Evolutionary conservation across 1,140 invertebrate species (phyloP).

Genomic region (Harpegnathos saltator): DNA sequence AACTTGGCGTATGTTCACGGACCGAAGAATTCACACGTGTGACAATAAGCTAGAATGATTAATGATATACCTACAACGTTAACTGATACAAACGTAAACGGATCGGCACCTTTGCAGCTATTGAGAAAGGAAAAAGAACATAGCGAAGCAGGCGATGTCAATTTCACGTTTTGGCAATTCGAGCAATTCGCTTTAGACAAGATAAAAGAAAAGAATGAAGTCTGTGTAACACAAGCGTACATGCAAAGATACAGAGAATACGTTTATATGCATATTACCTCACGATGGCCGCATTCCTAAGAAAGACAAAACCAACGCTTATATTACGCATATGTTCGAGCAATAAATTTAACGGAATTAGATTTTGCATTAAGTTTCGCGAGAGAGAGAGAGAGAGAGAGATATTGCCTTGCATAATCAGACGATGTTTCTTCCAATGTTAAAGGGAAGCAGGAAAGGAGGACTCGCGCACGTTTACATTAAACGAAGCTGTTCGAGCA

Average conservation of each 20-base stretch:
- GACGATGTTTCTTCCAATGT: neutral
- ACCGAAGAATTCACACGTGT: neutral
- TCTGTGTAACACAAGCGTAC: conserved; percentile 76
- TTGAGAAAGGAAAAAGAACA: conserved; percentile 6
- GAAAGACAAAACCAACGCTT: conserved; percentile 82
- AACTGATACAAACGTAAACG: neutral
- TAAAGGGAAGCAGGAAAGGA: too few species aligned
- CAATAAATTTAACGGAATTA: conserved; percentile 48
- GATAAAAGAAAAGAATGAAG: conserved; percentile 75
- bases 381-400: too few species aligned
- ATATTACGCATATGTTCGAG: conserved; percentile 72
- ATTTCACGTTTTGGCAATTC: conserved; percentile 16
- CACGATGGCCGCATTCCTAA: conserved; percentile 88
- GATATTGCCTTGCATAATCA: neutral
- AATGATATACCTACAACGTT: neutral
- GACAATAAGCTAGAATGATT: conserved; percentile 3
- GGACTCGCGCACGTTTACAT: neutral
- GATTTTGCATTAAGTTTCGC: conserved; percentile 11
- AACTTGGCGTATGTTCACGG: neutral
- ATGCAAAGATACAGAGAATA: conserved; percentile 79
- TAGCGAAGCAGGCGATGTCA: neutral
- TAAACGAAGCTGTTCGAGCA: conserved; percentile 12
- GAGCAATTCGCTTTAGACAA: conserved; percentile 7
- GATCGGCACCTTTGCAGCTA: neutral
- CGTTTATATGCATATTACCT: conserved; percentile 85